phyloP scores from a whole-genome alignment of 30 jellyfish, hydroid and myxozoan species.

The Catostylus mosaicus region DNA sequence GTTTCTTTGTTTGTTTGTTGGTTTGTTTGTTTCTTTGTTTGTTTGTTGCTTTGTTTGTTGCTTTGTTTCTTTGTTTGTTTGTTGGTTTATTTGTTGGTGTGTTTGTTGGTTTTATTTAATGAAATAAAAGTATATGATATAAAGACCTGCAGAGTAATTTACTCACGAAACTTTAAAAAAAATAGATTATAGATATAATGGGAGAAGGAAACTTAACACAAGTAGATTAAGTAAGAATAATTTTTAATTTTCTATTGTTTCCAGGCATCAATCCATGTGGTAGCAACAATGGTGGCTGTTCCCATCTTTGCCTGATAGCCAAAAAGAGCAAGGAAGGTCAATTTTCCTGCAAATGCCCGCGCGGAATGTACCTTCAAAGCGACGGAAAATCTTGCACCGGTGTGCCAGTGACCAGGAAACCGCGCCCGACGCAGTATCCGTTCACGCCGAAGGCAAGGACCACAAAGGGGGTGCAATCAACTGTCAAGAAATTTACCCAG shows the following conservation, averaged over 20 bases:
- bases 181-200: too few relatives aligned
- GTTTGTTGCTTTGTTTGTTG: too few relatives aligned
- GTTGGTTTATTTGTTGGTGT: too few relatives aligned
- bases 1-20: too few relatives aligned
- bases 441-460: not conserved
- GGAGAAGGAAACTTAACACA: too few relatives aligned
- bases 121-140: too few relatives aligned
- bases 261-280: constrained; percentile 88
- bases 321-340: constrained; percentile 2
- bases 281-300: constrained; percentile 74
- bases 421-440: constrained; percentile 8
- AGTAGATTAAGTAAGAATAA: too few relatives aligned
- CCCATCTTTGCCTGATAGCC: constrained; percentile 91
- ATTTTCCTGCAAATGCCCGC: constrained; percentile 85
- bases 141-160: too few relatives aligned
- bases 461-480: not conserved
- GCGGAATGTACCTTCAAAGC: constrained; percentile 75
- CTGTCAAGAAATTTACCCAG: not conserved
- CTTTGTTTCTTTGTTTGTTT: too few relatives aligned
- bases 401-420: constrained; percentile 3
- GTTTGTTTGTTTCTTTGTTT: too few relatives aligned
- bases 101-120: too few relatives aligned
- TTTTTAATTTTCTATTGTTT: not conserved
- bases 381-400: constrained; percentile 76
- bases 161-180: too few relatives aligned